Base-by-base conservation (phyloP, 2,113 vertebrate genomes). In the Cichladusa arquata region DNA sequence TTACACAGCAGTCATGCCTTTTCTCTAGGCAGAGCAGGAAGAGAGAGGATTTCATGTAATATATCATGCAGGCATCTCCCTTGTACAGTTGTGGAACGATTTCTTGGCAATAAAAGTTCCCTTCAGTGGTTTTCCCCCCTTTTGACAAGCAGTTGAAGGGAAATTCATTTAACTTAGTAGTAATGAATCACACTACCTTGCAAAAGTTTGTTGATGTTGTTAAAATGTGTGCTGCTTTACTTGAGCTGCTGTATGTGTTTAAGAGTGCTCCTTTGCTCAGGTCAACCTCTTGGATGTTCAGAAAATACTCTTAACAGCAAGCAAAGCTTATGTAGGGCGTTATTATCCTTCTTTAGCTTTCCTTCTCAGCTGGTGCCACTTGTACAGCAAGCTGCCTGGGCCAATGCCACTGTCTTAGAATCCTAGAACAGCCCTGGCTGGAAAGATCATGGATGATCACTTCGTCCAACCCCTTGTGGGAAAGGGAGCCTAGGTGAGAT, bases 11-110 rank as follows among this genome's bases (percentile, higher is more conserved):
- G 6, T 20, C 51, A 25, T 70, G 19, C 10, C 28, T 81, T 74
- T 78, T 84, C 31, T 57, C 31, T n/a, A 33, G n/a, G 38, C 42
- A 70, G 51, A 40, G 24, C 16, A 71, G 53, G 56, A 36, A 2
- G 19, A 57, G 14, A 62, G 19, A n/a, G 12, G 31, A 48, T 28
- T 79, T 88, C 2, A 20, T 38, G 25, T 64, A 28, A 13, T 40
- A 3, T 2, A 2, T 62, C 14, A 3, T 36, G 17, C n/a, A n/a
- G 4, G 3, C 20, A 14, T 73, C 24, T 82, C 10, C 5, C 16
- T 84, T 61, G 36, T 36, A 22, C 11, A 25, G 25, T 14, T 72
- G 9, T 47, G 34, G 38, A 92, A 48, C 20, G 0, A 1, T 58
- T 78, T 80, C 14, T 81, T 65, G n/a, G 19, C 60, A 51, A 6